A percentile compares a stretch with the other conserved stretches of the same genome.
These are phyloP conservation scores for Sturmia bella DNA, from an alignment of 2,888 invertebrate species.

Conservation along the genomic window DNA sequence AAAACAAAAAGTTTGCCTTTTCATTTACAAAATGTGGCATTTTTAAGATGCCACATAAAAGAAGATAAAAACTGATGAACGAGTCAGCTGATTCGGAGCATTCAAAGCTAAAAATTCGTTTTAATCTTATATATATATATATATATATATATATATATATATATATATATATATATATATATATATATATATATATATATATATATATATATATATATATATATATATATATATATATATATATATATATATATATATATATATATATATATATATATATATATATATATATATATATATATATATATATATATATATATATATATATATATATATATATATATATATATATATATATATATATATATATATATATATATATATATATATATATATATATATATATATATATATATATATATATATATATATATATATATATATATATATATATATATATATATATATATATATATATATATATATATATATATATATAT, in stretches of 20 bases:
- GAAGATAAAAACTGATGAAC: no score
- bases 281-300: neutral
- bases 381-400: neutral
- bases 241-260: neutral
- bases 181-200: neutral
- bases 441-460: slow-evolving; percentile 1
- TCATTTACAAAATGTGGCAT: no score
- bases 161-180: neutral
- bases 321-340: neutral
- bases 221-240: neutral
- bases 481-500: slow-evolving; percentile 1
- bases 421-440: neutral
- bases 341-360: slow-evolving; percentile 1
- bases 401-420: slow-evolving; percentile 1
- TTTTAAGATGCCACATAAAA: no score
- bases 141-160: neutral
- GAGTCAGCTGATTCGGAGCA: no score
- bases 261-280: neutral
- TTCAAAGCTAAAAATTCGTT: no score
- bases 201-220: neutral
- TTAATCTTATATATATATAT: neutral
- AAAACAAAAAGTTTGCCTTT: no score
- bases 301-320: neutral
- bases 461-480: neutral
- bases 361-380: neutral